A percentile compares a stretch with the other conserved stretches of the same genome.
Evolutionary conservation across 2,888 invertebrate genomes (phyloP).

Genomic region (Calliphora vomitoria): DNA sequence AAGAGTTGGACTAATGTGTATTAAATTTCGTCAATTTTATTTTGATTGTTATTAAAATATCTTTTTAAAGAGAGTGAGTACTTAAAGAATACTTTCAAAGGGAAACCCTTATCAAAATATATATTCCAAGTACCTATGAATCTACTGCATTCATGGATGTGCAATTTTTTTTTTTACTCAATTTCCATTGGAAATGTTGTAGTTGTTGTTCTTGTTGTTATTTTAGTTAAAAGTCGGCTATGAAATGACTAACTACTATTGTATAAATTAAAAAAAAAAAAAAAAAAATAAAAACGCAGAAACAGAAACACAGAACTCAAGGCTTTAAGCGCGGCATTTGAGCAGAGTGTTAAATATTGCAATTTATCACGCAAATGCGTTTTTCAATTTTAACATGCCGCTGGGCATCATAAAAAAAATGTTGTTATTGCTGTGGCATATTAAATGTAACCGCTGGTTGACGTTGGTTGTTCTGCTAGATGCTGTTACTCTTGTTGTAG

Average conservation of each 20-base stretch:
- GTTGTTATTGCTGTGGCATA: slow-evolving; percentile 68
- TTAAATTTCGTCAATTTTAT: too few relatives aligned
- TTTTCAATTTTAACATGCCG: slow-evolving; percentile 84
- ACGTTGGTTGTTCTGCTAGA: slow-evolving; percentile 58
- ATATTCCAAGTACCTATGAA: slow-evolving; percentile 1
- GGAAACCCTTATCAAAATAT: slow-evolving; percentile 19
- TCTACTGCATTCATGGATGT: slow-evolving; percentile 56
- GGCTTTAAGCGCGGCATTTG: slow-evolving; percentile 71
- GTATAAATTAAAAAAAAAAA: slow-evolving; percentile 56
- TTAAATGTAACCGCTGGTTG: slow-evolving; percentile 72
- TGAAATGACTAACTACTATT: slow-evolving; percentile 75
- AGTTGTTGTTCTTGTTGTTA: slow-evolving; percentile 54
- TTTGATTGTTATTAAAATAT: too few relatives aligned
- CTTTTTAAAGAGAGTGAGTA: too few relatives aligned
- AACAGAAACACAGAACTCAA: slow-evolving; percentile 59
- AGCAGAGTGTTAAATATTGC: slow-evolving; percentile 83
- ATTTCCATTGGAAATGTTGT: slow-evolving; percentile 18
- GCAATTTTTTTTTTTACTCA: slow-evolving; percentile 21
- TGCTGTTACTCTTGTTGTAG: slow-evolving; percentile 19
- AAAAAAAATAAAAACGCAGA: not conserved
- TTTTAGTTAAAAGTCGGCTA: slow-evolving; percentile 67
- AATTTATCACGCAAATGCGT: slow-evolving; percentile 85
- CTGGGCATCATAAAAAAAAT: slow-evolving; percentile 83
- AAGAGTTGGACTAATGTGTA: too few relatives aligned
- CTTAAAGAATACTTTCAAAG: not conserved